Evolutionary conservation across 2,797 vertebrate genomes (phyloP).

Genomic region (Paedocypris micromegethes): DNA sequence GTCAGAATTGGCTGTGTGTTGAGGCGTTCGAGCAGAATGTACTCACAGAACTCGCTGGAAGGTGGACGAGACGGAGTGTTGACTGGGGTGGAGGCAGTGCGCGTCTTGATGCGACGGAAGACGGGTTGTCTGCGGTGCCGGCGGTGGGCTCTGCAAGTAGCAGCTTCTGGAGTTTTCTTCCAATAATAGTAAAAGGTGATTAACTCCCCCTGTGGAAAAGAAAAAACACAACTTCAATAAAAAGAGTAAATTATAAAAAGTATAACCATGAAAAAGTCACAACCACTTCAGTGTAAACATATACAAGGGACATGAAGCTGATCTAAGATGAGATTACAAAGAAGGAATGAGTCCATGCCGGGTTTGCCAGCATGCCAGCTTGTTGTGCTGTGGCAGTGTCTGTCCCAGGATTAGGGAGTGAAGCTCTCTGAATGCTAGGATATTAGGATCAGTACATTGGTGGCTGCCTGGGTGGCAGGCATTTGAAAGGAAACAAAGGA

Average conservation of each 20-base stretch:
- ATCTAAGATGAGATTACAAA: background rate
- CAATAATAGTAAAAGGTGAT: slow-evolving; percentile 99
- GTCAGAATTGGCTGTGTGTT: slow-evolving; percentile 22
- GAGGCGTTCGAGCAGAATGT: slow-evolving; percentile 31
- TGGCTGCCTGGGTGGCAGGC: slow-evolving; percentile 84
- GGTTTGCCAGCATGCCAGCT: slow-evolving; percentile 65
- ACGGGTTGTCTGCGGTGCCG: slow-evolving; percentile 94
- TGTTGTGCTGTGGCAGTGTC: slow-evolving; percentile 65
- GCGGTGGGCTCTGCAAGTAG: slow-evolving; percentile 93
- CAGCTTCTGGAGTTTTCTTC: slow-evolving; percentile 98
- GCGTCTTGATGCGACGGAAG: slow-evolving; percentile 97
- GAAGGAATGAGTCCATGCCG: slow-evolving; percentile 62
- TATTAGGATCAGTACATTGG: slow-evolving; percentile 75
- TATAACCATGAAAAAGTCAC: too few relatives aligned
- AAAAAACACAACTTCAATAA: slow-evolving; percentile 28
- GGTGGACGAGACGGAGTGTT: slow-evolving; percentile 94
- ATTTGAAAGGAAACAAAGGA: slow-evolving; percentile 85
- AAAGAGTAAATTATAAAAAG: too few relatives aligned
- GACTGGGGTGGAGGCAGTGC: slow-evolving; percentile 93
- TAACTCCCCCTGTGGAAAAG: slow-evolving; percentile 81
- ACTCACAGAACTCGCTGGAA: slow-evolving; percentile 97
- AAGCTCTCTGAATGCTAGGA: slow-evolving; percentile 69
- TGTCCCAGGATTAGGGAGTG: slow-evolving; percentile 75
- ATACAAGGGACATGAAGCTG: background rate
- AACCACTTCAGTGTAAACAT: slow-evolving; percentile 25